Evolutionary conservation across 2,797 vertebrate genomes (phyloP).

Genomic region (Lepus townsendii): DNA sequence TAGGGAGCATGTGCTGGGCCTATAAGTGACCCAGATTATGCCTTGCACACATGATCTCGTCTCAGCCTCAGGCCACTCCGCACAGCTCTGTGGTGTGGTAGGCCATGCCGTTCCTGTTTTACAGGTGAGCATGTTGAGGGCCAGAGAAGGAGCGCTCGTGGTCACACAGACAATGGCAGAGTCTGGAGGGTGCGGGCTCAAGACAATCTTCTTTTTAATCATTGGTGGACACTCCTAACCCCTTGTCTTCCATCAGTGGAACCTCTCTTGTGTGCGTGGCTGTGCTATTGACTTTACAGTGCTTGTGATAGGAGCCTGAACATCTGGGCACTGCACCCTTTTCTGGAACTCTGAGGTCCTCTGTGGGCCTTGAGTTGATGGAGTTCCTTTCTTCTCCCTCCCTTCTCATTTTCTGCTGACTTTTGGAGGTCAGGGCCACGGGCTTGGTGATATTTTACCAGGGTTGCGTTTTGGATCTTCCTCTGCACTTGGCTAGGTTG

Average conservation of each 20-base stretch:
- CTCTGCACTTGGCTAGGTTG: not conserved
- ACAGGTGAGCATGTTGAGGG: not conserved
- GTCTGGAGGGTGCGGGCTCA: not conserved
- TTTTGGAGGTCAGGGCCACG: not conserved
- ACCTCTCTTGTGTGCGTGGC: not conserved
- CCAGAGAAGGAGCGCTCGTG: not conserved
- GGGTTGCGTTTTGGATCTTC: not conserved
- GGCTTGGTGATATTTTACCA: conserved; percentile 42
- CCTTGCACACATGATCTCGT: rapidly evolving
- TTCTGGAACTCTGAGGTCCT: not conserved
- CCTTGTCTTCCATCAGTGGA: not conserved
- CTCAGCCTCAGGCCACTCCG: rapidly evolving
- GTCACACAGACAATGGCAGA: not conserved
- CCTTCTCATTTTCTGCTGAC: not conserved
- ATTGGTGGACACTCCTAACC: rapidly evolving
- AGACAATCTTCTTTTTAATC: not conserved
- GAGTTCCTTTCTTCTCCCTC: rapidly evolving
- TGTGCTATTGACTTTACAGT: rapidly evolving
- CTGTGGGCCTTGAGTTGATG: not conserved
- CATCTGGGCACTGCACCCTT: not conserved
- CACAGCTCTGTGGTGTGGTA: rapidly evolving
- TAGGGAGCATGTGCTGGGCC: rapidly evolving
- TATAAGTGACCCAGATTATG: not conserved
- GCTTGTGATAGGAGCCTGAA: not conserved
- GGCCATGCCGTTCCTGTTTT: rapidly evolving